Conservation (phyloP, 1,140 invertebrate species). For the Oncopodura yosiiana region DNA sequence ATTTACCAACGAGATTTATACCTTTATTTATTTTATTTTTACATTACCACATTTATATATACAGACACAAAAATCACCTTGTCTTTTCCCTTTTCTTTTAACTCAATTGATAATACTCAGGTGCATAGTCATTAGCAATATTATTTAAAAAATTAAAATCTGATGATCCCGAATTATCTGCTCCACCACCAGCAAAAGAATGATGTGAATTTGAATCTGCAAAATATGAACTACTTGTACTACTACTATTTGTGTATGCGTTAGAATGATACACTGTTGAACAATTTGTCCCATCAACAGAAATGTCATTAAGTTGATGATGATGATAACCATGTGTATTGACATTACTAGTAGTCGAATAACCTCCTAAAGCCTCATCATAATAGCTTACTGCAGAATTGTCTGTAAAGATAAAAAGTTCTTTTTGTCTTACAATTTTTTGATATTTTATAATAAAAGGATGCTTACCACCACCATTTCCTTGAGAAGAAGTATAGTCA, state of each 20-base stretch:
- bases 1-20: too few species aligned
- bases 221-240: not conserved
- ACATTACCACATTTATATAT: too few species aligned
- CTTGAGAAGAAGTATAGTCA: not conserved
- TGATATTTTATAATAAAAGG: not conserved
- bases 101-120: conserved; percentile 80
- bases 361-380: conserved; percentile 44
- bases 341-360: conserved; percentile 3
- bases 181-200: conserved; percentile 3
- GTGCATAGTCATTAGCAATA: conserved; percentile 78
- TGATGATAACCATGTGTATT: conserved; percentile 2
- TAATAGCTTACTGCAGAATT: conserved; percentile 2
- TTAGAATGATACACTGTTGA: too few species aligned
- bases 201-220: not conserved
- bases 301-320: conserved; percentile 13
- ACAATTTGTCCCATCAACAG: not conserved
- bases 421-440: too few species aligned
- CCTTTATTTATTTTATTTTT: too few species aligned
- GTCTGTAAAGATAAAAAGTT: not conserved
- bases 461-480: not conserved
- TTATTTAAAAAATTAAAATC: conserved; percentile 86
- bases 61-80: not conserved
- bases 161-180: conserved; percentile 65
- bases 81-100: conserved; percentile 34
- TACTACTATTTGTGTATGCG: too few species aligned